A percentile compares a stretch with the other conserved stretches of the same genome.
Conservation (phyloP, 1,140 invertebrate genomes). For the Heliconius hewitsoni region DNA sequence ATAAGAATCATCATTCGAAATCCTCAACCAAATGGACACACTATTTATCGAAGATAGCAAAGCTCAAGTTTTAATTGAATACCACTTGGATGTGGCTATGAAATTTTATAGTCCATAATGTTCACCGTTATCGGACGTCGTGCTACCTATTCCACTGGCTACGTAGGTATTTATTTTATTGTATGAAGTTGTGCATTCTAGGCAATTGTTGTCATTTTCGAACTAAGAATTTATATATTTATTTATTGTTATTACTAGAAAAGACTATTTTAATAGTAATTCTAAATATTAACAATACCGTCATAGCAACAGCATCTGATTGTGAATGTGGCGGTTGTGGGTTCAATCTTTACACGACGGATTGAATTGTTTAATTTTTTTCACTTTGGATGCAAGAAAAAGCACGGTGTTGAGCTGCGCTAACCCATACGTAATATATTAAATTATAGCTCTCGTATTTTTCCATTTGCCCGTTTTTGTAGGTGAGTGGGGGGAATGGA, state of each 20-base stretch:
- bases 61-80: slow-evolving; percentile 72
- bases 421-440: no score
- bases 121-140: slow-evolving; percentile 46
- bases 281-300: no score
- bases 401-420: no score
- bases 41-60: slow-evolving; percentile 47
- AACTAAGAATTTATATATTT: neutral
- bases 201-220: neutral
- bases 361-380: no score
- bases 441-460: no score
- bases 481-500: no score
- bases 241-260: neutral
- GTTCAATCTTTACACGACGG: no score
- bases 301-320: no score
- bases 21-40: slow-evolving; percentile 33
- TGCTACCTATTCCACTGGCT: slow-evolving; percentile 11
- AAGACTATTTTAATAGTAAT: no score
- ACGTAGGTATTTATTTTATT: slow-evolving; percentile 33
- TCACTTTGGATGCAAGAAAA: no score
- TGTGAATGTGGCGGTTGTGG: no score
- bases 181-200: slow-evolving; percentile 16
- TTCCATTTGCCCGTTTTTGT: no score
- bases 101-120: slow-evolving; percentile 65
- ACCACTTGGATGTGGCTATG: slow-evolving; percentile 56
- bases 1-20: neutral